Evolutionary conservation across 2,797 vertebrate genomes (phyloP), one percentile per base, ranked within the genome.

Genomic region (Pangasius krempfi): DNA sequence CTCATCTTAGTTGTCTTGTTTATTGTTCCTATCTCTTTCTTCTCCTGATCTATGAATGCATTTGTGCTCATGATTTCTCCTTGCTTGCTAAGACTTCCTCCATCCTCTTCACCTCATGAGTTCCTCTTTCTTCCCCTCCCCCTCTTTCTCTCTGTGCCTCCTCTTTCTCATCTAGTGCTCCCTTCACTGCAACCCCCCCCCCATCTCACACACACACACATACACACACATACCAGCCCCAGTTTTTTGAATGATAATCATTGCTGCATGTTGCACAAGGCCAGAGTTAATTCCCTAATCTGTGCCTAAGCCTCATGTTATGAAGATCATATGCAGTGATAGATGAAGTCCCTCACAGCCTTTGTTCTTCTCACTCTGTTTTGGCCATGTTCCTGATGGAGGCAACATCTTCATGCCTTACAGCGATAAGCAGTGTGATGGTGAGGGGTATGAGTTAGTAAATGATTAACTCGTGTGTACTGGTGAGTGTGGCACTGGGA

Each of bases 61-160:
- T 62, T 75, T 64, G 75, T 79, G 90, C 75, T 90, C 88, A 78
- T 30, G 47, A 37, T 92, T 85, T 68, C 88, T 90, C 30, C 20
- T 90, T 92, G 89, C 92, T 85, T 89, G 40, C 90, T 80, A 88
- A 91, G 90, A 92, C 92, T 93, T 88, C 92, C 91, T 92, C 92
- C 94, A 94, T 93, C 70, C 90, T 92, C 89, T 89, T 91, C 90
- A 91, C 88, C 89, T 91, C 88, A 84, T 82, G 89, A 88, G 89
- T 91, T 93, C 89, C 88, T 92, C 89, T 90, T 84, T 83, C 76
- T 68, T 84, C 90, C 89, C 90, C 87, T 90, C 90, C 89, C 88
- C 90, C 91, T 88, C 88, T 88, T 90, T 87, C 88, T 87, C 64
- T 87, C 78, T 70, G 78, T 88, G 84, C 86, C 87, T 86, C 86